These are phyloP conservation scores for Archips crataeganus DNA, from an alignment of 2,888 invertebrate genomes.

Conservation along the genomic window DNA sequence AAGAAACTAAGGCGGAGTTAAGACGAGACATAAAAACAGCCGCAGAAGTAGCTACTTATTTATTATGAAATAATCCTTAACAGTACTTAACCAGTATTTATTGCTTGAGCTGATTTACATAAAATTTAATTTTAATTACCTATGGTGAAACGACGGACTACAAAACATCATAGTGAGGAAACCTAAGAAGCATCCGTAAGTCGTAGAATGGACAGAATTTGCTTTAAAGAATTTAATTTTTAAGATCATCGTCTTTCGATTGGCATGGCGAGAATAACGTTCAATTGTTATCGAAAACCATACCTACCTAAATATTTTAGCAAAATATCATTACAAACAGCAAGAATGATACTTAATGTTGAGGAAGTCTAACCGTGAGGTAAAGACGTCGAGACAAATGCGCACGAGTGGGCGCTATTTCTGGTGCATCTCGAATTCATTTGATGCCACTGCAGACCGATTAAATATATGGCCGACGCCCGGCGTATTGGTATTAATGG, in stretches of 20 bases:
- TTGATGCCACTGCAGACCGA: constrained; percentile 51
- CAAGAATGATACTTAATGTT: neutral
- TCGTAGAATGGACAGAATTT: no score
- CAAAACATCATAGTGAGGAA: neutral
- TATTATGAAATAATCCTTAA: neutral
- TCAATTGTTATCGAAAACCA: no score
- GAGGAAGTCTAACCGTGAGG: constrained; percentile 14
- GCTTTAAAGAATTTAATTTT: no score
- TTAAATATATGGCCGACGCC: constrained; percentile 39
- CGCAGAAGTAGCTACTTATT: neutral
- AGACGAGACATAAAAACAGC: neutral
- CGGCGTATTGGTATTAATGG: constrained; percentile 50
- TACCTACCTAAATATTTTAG: neutral
- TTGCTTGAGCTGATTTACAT: neutral
- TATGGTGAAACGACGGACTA: neutral
- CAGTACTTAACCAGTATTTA: neutral
- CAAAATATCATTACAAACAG: neutral
- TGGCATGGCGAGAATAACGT: no score
- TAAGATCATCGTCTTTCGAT: no score
- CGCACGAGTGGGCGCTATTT: constrained; percentile 60
- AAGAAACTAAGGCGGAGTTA: constrained; percentile 11
- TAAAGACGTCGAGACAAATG: constrained; percentile 44
- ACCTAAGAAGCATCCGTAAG: no score
- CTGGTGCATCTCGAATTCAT: constrained; percentile 53
- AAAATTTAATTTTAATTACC: neutral